Base-by-base conservation (phyloP, 2,113 vertebrate species). In the Recurvirostra avosetta region DNA sequence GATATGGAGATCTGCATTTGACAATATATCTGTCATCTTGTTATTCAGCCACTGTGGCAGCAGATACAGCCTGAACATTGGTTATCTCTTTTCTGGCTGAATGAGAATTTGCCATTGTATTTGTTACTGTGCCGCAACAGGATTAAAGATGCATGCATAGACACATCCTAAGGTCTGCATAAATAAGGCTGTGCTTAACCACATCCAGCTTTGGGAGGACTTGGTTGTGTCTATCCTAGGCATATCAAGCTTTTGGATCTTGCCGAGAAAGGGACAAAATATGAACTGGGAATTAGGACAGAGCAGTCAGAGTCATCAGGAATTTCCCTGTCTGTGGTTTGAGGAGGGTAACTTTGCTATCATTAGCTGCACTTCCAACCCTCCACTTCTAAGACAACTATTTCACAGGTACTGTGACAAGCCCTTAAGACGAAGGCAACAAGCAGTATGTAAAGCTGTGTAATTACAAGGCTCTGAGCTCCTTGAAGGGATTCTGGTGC, bases 1-100 rank as follows among this genome's bases (percentile, higher is more conserved):
- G 1, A 43, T 62, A 90, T 2, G 2, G 34, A 40, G 71, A 26
- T 3, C 49, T 49, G 56, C 8, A 27, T 36, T 63, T 36, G 55
- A 49, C 73, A 61, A 34, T 74, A 4, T 11, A 59, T 53, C 41
- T 55, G 36, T 15, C 5, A 3, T 76, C 41, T 88, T 45, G 15
- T 21, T 71, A 11, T 41, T 77, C 29, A 50, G 67, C 22, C 21
- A 3, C 20, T 4, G 58, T 26, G 62, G 18, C 10, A 41, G 12
- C 1, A n/a, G 67, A 27, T n/a, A 52, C 0, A 3, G 20, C 22
- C 41, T 62, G 20, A 22, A 11, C 2, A 1, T 18, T 15, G 5
- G 34, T 20, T 2, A 19, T 81, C 67, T 49, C 34, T 49, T 36
- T n/a, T 36, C 43, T 58, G 47, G 4, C 5, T 62, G 38, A 67